Evolutionary conservation across 2,113 vertebrate species (phyloP).

Genomic region (Eulemur rufifrons): DNA sequence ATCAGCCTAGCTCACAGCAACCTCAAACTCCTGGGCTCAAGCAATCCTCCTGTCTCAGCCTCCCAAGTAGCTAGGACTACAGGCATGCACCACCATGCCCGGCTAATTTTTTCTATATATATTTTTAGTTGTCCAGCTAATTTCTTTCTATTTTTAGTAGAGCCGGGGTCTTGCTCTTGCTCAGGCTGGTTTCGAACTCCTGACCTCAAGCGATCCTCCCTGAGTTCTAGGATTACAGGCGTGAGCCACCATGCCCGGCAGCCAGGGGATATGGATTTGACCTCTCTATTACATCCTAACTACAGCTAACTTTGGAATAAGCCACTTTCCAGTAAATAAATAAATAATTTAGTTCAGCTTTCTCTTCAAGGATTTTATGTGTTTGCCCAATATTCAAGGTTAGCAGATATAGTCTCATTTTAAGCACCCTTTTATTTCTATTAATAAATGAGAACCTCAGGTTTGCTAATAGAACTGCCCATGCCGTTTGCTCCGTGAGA

Average conservation of each 20-base stretch:
- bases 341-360: constrained; percentile 45
- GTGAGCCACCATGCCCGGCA: neutral
- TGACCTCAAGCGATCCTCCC: too few species aligned
- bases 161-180: too few species aligned
- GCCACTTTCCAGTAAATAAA: neutral
- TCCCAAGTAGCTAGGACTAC: too few species aligned
- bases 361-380: constrained; percentile 24
- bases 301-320: neutral
- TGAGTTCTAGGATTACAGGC: too few species aligned
- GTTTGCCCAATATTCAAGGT: neutral
- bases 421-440: neutral
- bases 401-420: constrained; percentile 40
- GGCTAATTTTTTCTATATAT: too few species aligned
- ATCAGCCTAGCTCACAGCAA: too few species aligned
- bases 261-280: neutral
- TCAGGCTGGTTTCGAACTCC: too few species aligned
- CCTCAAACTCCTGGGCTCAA: too few species aligned
- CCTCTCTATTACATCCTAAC: neutral
- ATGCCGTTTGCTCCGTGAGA: neutral
- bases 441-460: neutral
- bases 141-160: too few species aligned
- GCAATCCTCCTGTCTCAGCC: too few species aligned
- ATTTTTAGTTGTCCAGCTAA: too few species aligned
- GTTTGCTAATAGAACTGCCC: neutral
- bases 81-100: too few species aligned